Base-by-base conservation (phyloP, 2,888 invertebrate genomes). In the Venusia cambrica region DNA sequence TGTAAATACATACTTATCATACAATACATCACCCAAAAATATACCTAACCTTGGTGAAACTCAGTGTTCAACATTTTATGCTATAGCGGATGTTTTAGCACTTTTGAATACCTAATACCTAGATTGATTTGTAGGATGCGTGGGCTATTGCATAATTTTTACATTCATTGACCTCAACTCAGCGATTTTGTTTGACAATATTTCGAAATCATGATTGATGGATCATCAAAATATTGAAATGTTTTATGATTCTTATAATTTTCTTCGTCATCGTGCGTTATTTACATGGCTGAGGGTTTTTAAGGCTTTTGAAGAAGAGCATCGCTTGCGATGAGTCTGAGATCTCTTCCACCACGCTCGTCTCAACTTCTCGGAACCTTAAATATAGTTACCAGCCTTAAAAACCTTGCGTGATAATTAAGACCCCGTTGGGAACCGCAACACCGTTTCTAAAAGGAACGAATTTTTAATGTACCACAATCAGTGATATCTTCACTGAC, bases 381-480 rank as follows among this genome's bases (percentile, higher is more conserved):
- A n/a, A n/a, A n/a, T n/a, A n/a, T n/a, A n/a, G n/a, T n/a, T n/a
- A n/a, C n/a, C n/a, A n/a, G n/a, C n/a, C n/a, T n/a, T n/a, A n/a
- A n/a, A 21, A 14, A 28, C 15, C 6, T 12, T 24, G 27, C 28
- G 20, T 31, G 19, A 29, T 29, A 18, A 30, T 15, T 29, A 30
- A 18, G 12, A 34, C 24, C 29, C 31, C 47, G 45, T 42, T 50
- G 47, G 39, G 19, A 51, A 51, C 48, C 40, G 50, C 60, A 38
- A 37, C 33, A 48, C 57, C 73, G 73, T 70, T 66, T 58, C 66
- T 71, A 74, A 72, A 62, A 67, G 76, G 76, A 80, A 81, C 83
- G 76, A 83, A 83, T 81, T 44, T 65, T 52, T 81, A 83, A 80
- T 78, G 68, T 64, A 58, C 48, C 45, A 51, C 58, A 57, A 66